Base-by-base conservation (phyloP, 2,888 invertebrate genomes). In the Fragum whitleyi region DNA sequence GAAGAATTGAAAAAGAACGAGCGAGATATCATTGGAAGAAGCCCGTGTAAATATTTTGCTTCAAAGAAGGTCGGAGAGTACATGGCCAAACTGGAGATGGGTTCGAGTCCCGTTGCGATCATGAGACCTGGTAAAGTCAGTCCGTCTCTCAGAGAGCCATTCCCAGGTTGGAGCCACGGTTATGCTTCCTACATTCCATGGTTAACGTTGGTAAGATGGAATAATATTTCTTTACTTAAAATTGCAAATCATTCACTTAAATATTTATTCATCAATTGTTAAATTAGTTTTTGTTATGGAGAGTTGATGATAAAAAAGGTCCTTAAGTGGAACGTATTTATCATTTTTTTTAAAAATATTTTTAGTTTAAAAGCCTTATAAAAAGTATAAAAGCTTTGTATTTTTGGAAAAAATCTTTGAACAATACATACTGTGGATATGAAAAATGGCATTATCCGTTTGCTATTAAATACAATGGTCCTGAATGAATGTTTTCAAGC, bases 31-130 rank as follows among this genome's bases (percentile, higher is more conserved):
- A 6, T 36, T 9, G 47, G 47, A 47, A n/a, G 14, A 2, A 57
- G 57, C 14, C 57, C 57, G 9, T 11, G 23, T 57, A n/a, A 2
- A 14, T 57, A 57, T 23, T 57, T 23, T 57, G 23, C 23, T n/a
- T 19, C 57, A 57, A 57, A 57, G 57, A 57, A 57, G 14, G 57
- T 57, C 14, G 57, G 2, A 14, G 57, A 57, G 23, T 57, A 57
- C 23, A 26, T 57, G 57, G 23, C 57, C 21, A 57, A 57, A 26
- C 57, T 57, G 21, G 57, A 57, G 57, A n/a, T 11, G 11, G 26
- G 23, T 57, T 57, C 57, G 57, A 26, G 11, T 3, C 57, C 57
- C 7, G 57, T 26, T 26, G 57, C 57, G 11, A 23, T 57, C 23
- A 14, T 57, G 5, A 7, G 57, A 26, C 57, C 57, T 3, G 57